Conservation (phyloP, 2,113 vertebrate species). For the Cephalopholis sonnerati region DNA sequence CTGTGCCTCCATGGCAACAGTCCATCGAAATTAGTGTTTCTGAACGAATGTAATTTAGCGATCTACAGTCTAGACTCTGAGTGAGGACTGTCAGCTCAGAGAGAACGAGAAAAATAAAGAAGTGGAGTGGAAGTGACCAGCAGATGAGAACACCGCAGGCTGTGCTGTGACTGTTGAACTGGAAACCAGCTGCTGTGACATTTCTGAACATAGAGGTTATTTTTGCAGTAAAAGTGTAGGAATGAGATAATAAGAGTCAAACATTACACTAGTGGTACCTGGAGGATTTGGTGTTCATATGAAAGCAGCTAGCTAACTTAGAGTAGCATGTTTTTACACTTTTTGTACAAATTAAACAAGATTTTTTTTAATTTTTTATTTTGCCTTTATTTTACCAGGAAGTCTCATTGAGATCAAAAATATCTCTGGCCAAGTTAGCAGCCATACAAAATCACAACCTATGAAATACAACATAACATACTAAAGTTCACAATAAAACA, state of each 20-base stretch:
- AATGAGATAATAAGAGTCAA: background rate
- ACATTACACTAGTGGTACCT: background rate
- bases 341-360: background rate
- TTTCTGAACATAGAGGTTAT: background rate
- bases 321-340: background rate
- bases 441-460: too few species aligned
- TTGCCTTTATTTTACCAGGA: too few species aligned
- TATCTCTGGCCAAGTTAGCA: too few species aligned
- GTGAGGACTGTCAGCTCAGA: background rate
- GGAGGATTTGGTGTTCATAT: too few species aligned
- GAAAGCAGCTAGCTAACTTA: background rate
- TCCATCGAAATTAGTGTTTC: background rate
- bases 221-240: background rate
- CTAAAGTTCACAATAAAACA: too few species aligned
- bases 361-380: background rate
- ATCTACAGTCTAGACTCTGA: slow-evolving; percentile 13
- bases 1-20: slow-evolving; percentile 29
- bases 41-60: slow-evolving; percentile 8
- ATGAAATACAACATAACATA: too few species aligned
- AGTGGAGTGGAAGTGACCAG: background rate
- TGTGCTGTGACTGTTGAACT: background rate
- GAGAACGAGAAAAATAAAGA: background rate
- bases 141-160: background rate
- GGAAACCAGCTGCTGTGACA: background rate
- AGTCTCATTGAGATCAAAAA: too few species aligned